A percentile compares a stretch with the other conserved stretches of the same genome.
These are phyloP conservation scores for Brachionus asplanchnoidis DNA, from an alignment of 1,140 invertebrate genomes.

Conservation along the genomic window DNA sequence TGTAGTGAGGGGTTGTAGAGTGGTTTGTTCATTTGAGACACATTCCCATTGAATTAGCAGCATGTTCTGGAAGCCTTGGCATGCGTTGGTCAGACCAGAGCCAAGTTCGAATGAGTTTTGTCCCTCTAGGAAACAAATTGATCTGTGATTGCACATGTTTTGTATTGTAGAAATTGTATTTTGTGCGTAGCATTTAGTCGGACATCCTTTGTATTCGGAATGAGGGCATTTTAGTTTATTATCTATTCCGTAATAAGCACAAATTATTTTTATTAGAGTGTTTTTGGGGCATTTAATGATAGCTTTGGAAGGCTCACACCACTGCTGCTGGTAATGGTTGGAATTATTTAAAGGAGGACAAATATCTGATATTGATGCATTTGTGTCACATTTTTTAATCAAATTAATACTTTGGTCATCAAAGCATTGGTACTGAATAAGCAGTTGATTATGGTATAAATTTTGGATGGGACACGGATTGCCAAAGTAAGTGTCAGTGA, in stretches of 20 bases:
- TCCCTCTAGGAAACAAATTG: conserved; percentile 10
- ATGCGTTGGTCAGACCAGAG: not conserved
- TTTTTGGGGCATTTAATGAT: not conserved
- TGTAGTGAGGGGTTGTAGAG: not conserved
- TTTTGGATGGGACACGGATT: conserved; percentile 15
- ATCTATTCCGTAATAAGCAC: conserved; percentile 23
- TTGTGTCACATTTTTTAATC: not conserved
- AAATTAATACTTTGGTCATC: not conserved
- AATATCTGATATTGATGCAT: not conserved
- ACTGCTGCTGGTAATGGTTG: not conserved
- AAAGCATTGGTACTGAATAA: conserved; percentile 33
- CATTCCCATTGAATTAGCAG: conserved; percentile 31
- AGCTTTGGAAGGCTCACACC: conserved; percentile 9
- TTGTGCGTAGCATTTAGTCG: not conserved
- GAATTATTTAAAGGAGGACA: not conserved
- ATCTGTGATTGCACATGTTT: not conserved
- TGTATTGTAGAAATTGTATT: not conserved
- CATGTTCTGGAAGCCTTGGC: conserved; percentile 21
- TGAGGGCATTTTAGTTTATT: not conserved
- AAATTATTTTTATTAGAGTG: not conserved
- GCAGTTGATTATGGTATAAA: conserved; percentile 26
- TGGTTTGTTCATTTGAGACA: not conserved
- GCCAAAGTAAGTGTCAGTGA: conserved; percentile 3
- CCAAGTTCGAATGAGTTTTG: not conserved
- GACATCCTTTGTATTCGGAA: not conserved